Evolutionary conservation across 2,888 invertebrate species (phyloP), one percentile per base, ranked within the genome.

Genomic region (Sceliomorpha sp.): DNA sequence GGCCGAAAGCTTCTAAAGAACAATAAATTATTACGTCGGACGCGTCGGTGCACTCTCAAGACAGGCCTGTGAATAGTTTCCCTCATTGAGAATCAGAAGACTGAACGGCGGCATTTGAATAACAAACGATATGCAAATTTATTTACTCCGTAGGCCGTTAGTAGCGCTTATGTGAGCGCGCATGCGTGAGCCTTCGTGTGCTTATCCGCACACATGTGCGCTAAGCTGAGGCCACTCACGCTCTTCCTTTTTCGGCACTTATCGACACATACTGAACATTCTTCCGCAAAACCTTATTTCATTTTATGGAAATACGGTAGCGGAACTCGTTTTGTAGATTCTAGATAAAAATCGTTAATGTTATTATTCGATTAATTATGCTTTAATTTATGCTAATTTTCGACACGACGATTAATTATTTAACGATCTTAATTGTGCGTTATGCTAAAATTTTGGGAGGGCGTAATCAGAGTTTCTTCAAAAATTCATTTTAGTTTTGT

Each of bases 51-150:
- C 72, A 71, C 76, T 74, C 75, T 73, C 73, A 67, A 72, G 74
- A 77, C 74, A 68, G 67, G 45, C 67, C 60, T 70, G 70, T 66
- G 72, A 66, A 70, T 74, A 64, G 74, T 79, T 80, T 81, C 77
- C 73, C 79, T 81, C 76, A 78, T 83, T 80, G 75, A 79, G 78
- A 82, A 77, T 81, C 80, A 73, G 74, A 80, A 78, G 81, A 81
- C 78, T 79, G 76, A 82, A 82, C 82, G 72, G 73, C 71, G 69
- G 68, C 77, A 86, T 87, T 86, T 87, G 85, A 87, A 86, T 86
- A 86, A 85, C 84, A 85, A 87, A 86, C 86, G 80, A 82, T 75
- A 86, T 86, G 85, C 75, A 83, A 86, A 87, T 87, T 82, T 75
- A 64, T 67, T 70, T 70, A 70, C 58, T 63, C 64, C 60, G 48